phyloP scores from a whole-genome alignment of 2,113 vertebrate species.

The Python bivittatus region DNA sequence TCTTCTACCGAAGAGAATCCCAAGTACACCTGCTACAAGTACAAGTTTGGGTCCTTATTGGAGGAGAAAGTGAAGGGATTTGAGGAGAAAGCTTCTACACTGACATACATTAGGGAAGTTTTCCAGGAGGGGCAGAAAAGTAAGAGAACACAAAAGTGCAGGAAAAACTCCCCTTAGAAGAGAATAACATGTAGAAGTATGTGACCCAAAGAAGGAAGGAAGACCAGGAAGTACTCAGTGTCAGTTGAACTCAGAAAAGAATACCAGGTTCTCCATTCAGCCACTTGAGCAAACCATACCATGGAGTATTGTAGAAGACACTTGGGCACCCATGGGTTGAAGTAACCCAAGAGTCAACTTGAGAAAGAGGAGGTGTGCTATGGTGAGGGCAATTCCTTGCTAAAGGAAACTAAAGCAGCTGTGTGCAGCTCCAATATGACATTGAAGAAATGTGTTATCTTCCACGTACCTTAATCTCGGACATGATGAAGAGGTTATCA shows the following conservation, averaged over 20 bases:
- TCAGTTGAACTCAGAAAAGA: neutral
- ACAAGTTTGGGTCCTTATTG: neutral
- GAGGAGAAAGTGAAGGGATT: neutral
- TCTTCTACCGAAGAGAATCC: neutral
- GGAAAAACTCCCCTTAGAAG: neutral
- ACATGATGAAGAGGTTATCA: neutral
- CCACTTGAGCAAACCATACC: neutral
- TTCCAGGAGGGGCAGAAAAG: neutral
- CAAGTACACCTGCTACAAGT: neutral
- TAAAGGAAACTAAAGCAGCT: neutral
- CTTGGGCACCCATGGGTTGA: neutral
- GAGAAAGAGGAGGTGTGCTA: neutral
- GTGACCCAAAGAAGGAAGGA: neutral
- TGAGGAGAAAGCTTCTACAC: neutral
- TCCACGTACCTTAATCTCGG: neutral
- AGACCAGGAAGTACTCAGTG: neutral
- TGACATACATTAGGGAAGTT: neutral
- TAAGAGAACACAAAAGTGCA: neutral
- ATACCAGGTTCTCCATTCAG: neutral
- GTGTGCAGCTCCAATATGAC: neutral
- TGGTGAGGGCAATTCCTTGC: neutral
- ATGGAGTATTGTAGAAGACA: neutral
- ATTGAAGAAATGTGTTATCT: neutral
- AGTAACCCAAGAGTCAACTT: neutral
- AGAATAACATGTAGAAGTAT: neutral